Evolutionary conservation across 2,113 vertebrate genomes (phyloP), one percentile per base, ranked within the genome.

Genomic region (Mormoops blainvillei): DNA sequence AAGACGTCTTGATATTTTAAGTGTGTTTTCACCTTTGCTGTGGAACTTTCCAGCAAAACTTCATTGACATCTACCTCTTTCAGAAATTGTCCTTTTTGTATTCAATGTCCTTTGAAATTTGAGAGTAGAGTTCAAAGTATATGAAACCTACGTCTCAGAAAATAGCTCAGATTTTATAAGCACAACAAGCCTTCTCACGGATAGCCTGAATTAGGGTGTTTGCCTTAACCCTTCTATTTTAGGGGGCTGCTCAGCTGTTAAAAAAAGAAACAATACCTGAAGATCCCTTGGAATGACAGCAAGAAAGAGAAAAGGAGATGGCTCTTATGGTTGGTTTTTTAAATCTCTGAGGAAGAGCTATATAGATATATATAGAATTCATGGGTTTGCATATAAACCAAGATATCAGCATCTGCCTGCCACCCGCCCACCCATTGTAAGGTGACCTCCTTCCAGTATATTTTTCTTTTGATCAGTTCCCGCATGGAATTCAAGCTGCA

Each of bases 41-140:
- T n/a, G 43, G 58, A 96, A 91, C 68, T 95, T 95, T 93, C 92
- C 81, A 87, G 43, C 54, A 61, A 76, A 82, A 94, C 38, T 65
- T 92, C 45, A 6, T 74, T 73, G 52, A 52, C 28, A n/a, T 48
- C 18, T n/a, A 82, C 63, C 18, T 87, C 82, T 88, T 91, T 78
- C 61, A 78, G 58, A 82, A 68, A 81, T 86, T 95, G 36, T 58
- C 20, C 15, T 68, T 87, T 71, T 93, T 91, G 84, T 76, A 76
- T 31, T 83, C 68, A 71, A 6, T 52, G 48, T 83, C 58, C 43
- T 68, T 87, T 31, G 28, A 48, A 86, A 96, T 94, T n/a, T 38
- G n/a, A 73, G 38, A 48, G 33, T 58, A 86, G 54, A 70, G 12
- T 36, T 91, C 41, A 82, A 89, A 85, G 82, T 89, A 85, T 91